phyloP scores from a whole-genome alignment of 2,797 vertebrate species.

The Manis pentadactyla region DNA sequence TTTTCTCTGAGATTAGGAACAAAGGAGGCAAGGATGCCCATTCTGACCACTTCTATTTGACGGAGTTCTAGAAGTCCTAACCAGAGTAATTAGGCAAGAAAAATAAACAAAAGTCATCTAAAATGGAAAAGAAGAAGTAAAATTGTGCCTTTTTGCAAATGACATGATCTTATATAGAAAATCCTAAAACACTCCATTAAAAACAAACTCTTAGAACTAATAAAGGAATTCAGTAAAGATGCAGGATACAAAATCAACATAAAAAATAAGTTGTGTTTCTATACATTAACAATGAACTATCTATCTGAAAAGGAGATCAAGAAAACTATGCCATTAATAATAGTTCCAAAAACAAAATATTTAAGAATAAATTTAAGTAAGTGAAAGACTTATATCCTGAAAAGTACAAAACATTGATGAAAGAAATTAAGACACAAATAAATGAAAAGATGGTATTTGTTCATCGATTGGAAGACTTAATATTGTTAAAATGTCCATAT shows the following conservation, averaged over 20 bases:
- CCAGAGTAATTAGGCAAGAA: neutral
- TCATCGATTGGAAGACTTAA: neutral
- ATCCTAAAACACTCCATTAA: neutral
- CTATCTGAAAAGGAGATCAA: neutral
- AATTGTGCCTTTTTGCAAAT: neutral
- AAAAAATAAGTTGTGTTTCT: neutral
- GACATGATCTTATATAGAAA: neutral
- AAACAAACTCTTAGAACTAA: neutral
- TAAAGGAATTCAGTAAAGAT: neutral
- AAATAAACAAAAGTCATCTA: neutral
- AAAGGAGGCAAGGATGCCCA: neutral
- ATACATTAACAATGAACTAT: neutral
- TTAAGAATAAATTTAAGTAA: neutral
- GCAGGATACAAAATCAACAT: neutral
- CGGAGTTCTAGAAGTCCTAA: neutral
- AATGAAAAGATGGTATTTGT: neutral
- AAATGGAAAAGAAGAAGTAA: neutral
- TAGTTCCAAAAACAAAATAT: neutral
- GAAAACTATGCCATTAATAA: neutral
- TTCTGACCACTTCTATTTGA: neutral
- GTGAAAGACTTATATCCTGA: neutral
- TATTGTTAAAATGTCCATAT: neutral
- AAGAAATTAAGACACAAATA: neutral
- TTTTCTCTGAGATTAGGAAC: neutral
- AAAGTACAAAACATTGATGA: neutral